phyloP scores from a whole-genome alignment of 2,888 invertebrate species.

The Lordiphosa andalusiaca region DNA sequence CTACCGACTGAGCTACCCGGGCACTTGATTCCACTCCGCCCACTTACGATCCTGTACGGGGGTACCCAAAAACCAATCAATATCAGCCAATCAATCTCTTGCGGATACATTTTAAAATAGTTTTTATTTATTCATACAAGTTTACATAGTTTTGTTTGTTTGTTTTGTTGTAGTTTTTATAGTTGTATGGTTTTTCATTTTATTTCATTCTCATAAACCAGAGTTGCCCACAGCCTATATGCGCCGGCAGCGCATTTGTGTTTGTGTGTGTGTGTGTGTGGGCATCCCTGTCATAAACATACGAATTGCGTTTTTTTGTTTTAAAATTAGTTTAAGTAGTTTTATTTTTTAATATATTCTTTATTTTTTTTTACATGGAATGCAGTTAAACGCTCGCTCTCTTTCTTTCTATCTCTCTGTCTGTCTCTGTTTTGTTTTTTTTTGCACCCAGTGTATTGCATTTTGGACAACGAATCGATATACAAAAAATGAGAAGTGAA shows the following conservation, averaged over 20 bases:
- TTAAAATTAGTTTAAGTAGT: conserved; percentile 60
- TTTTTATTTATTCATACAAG: conserved; percentile 70
- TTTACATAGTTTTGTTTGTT: conserved; percentile 57
- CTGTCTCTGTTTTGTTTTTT: too few relatives aligned
- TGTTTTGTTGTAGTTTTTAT: conserved; percentile 57
- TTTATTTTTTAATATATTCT: conserved; percentile 29
- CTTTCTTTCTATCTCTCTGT: too few relatives aligned
- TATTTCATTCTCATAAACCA: conserved; percentile 26
- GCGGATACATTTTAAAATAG: conserved; percentile 64
- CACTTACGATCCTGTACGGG: not conserved
- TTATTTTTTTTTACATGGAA: conserved; percentile 77
- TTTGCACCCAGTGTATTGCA: conserved; percentile 33
- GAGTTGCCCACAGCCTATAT: too few relatives aligned
- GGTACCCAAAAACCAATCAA: not conserved
- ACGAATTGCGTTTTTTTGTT: conserved; percentile 49
- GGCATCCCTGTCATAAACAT: conserved; percentile 39
- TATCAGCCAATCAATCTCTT: not conserved
- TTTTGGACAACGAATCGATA: conserved; percentile 24
- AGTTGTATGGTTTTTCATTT: conserved; percentile 51
- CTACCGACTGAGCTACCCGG: conserved; percentile 81
- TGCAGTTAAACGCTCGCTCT: conserved; percentile 68
- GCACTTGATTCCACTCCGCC: conserved; percentile 36
- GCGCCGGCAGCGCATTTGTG: too few relatives aligned
- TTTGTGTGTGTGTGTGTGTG: conserved; percentile 38
- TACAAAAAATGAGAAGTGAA: conserved; percentile 31